A percentile compares a stretch with the other conserved stretches of the same genome.
Conservation (phyloP, 2,888 invertebrate species). For the Diploptera punctata region DNA sequence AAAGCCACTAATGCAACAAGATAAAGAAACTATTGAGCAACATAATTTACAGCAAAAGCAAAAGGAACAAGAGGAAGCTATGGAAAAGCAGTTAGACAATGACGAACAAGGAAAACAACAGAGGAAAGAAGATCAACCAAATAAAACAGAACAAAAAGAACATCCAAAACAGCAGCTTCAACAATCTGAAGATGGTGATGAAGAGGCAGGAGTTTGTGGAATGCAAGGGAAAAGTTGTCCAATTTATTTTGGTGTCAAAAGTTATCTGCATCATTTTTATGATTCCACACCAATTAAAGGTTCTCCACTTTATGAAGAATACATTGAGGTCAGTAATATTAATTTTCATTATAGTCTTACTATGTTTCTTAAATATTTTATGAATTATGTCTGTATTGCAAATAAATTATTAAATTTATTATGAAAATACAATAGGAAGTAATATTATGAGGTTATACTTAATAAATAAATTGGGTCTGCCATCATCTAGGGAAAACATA, state of each 20-base stretch:
- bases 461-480: no score
- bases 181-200: background rate
- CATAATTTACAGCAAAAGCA: background rate
- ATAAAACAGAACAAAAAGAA: background rate
- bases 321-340: constrained; percentile 38
- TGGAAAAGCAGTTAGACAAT: background rate
- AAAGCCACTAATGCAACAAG: background rate
- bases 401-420: background rate
- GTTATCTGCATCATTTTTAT: constrained; percentile 60
- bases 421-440: no score
- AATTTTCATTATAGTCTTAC: no score
- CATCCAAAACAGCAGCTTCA: background rate
- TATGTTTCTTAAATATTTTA: background rate
- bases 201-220: constrained; percentile 12
- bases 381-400: background rate
- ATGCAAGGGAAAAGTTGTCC: constrained; percentile 17
- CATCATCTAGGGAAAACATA: no score
- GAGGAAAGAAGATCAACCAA: background rate
- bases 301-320: constrained; percentile 43
- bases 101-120: background rate
- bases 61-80: background rate
- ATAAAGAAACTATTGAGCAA: background rate
- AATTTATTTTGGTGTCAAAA: constrained; percentile 56
- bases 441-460: no score
- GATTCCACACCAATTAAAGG: constrained; percentile 49